These are phyloP conservation scores for Meandrusa payeni DNA, from an alignment of 2,888 invertebrate species.

Conservation along the genomic window DNA sequence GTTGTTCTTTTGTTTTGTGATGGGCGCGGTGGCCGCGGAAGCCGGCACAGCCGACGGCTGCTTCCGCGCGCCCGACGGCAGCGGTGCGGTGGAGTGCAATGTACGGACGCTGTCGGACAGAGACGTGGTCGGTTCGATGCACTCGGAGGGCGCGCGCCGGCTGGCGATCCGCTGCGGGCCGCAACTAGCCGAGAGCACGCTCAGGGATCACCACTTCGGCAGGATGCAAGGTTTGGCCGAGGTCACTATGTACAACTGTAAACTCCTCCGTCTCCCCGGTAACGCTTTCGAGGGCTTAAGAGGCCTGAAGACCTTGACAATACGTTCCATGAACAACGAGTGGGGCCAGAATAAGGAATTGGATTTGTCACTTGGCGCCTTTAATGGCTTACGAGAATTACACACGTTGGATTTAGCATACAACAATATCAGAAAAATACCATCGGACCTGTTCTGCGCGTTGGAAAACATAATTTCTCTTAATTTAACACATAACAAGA, in stretches of 20 bases:
- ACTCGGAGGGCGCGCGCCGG: conserved; percentile 87
- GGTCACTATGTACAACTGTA: conserved; percentile 88
- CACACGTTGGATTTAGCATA: conserved; percentile 88
- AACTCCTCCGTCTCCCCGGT: conserved; percentile 87
- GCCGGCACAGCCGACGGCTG: conserved; percentile 69
- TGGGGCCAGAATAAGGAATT: conserved; percentile 87
- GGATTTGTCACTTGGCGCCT: conserved; percentile 85
- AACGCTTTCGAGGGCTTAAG: conserved; percentile 90
- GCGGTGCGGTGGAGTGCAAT: conserved; percentile 79
- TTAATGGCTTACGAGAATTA: conserved; percentile 89
- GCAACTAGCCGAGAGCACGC: conserved; percentile 83
- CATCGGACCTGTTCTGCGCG: conserved; percentile 89
- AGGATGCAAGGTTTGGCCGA: conserved; percentile 89
- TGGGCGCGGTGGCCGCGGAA: conserved; percentile 77
- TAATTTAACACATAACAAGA: conserved; percentile 91
- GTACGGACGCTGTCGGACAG: conserved; percentile 85
- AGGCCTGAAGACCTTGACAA: conserved; percentile 87
- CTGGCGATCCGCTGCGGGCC: conserved; percentile 87
- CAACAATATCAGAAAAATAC: conserved; percentile 90
- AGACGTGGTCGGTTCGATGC: conserved; percentile 82
- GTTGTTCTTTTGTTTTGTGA: conserved; percentile 78
- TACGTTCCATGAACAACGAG: conserved; percentile 89
- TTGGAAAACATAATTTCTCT: conserved; percentile 89
- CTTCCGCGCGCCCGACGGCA: conserved; percentile 65
- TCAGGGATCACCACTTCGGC: conserved; percentile 87